Percentiles rank a stretch among this genome's conserved stretches.
Evolutionary conservation across 1,140 invertebrate genomes (phyloP).

Genomic region (Drosophila lowei): DNA sequence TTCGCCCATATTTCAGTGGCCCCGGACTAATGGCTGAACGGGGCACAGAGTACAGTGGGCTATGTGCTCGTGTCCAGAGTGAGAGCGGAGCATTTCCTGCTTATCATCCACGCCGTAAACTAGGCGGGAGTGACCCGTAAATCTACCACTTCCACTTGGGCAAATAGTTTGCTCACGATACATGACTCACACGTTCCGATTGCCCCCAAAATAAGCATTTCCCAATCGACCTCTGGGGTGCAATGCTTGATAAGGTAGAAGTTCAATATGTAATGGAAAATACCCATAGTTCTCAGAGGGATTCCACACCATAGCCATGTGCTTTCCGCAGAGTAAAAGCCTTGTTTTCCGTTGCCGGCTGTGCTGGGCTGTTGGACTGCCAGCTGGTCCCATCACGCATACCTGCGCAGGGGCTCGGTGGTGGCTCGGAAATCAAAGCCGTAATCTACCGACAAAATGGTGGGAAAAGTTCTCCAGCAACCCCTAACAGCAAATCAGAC

Average conservation of each 20-base stretch:
- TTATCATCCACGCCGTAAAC: constrained; percentile 44
- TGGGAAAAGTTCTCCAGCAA: constrained; percentile 67
- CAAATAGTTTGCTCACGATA: constrained; percentile 28
- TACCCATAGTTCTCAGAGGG: neutral
- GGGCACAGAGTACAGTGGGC: neutral
- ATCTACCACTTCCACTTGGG: constrained; percentile 33
- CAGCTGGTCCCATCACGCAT: constrained; percentile 63
- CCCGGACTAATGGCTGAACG: constrained; percentile 39
- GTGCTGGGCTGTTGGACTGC: constrained; percentile 1
- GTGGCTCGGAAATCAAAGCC: constrained; percentile 49
- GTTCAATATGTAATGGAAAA: too few species aligned
- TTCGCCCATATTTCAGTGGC: constrained; percentile 51
- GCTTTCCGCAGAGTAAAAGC: constrained; percentile 1
- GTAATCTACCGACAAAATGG: constrained; percentile 29
- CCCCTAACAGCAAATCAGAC: constrained; percentile 50
- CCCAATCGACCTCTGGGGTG: constrained; percentile 1
- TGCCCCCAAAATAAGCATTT: neutral
- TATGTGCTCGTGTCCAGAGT: constrained; percentile 17
- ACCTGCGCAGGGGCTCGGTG: constrained; percentile 61
- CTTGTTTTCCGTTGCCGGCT: constrained; percentile 20
- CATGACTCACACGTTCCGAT: constrained; percentile 23
- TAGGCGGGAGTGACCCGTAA: constrained; percentile 32
- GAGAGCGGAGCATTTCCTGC: constrained; percentile 35
- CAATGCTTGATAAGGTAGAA: too few species aligned
- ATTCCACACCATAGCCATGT: too few species aligned